Conservation (phyloP, 2,113 vertebrate genomes). For the Dasyprocta punctata region DNA sequence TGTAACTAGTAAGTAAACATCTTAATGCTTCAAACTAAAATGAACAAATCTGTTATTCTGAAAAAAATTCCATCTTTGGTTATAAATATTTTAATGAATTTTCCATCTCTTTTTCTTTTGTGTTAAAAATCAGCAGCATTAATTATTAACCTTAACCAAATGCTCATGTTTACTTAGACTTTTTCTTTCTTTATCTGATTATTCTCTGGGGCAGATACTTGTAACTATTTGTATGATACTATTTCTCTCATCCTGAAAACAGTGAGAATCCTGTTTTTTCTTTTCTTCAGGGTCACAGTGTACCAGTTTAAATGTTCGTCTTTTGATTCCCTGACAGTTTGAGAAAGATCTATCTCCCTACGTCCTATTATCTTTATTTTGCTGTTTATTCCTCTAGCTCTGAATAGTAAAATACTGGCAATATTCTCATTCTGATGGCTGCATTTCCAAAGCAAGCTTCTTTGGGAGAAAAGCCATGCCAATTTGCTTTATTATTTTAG, state of each 20-base stretch:
- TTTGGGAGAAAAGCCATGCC: neutral
- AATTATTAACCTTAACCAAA: neutral
- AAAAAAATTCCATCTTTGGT: neutral
- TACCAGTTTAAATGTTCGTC: neutral
- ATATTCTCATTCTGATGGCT: neutral
- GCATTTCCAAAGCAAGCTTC: neutral
- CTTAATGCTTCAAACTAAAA: conserved; percentile 66
- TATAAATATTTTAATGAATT: conserved; percentile 73
- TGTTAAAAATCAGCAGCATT: neutral
- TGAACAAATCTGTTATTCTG: conserved; percentile 64
- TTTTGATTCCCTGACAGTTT: too few relatives aligned
- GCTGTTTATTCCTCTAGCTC: neutral
- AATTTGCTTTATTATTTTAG: neutral
- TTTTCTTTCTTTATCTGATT: neutral
- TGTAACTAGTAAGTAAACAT: conserved; percentile 70
- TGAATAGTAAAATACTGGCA: neutral
- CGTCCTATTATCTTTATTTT: too few relatives aligned
- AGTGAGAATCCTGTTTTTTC: neutral
- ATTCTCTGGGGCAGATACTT: neutral
- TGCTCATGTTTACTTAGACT: neutral
- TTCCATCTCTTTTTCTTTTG: conserved; percentile 61
- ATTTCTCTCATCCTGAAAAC: neutral
- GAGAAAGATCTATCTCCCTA: too few relatives aligned
- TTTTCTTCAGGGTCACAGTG: neutral
- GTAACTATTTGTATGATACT: neutral